Percentiles rank a stretch among this genome's conserved stretches.
Conservation (phyloP, 53 echinoderm and acorn worm genomes). For the Patiria pectinifera region DNA sequence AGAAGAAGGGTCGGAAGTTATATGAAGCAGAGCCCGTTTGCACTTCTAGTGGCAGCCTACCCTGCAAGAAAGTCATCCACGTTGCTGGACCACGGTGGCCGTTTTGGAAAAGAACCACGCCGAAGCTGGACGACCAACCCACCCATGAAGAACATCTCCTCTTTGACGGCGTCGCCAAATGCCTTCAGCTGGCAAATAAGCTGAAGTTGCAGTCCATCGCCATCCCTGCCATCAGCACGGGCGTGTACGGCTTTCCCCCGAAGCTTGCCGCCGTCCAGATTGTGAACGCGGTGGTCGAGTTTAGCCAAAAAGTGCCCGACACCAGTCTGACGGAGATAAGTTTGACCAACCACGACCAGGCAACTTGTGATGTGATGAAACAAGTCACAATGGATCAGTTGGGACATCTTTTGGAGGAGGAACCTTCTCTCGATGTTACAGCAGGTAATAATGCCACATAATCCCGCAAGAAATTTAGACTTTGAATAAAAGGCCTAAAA, state of each 20-base stretch:
- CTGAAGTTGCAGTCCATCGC: conserved; percentile 37
- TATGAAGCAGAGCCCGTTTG: conserved; percentile 39
- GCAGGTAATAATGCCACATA: not conserved
- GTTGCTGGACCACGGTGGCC: conserved; percentile 48
- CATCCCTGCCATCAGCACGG: conserved; percentile 67
- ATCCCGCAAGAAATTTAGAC: not conserved
- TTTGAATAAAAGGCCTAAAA: too few species aligned
- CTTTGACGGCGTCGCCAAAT: not conserved
- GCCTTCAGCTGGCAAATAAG: conserved; percentile 35
- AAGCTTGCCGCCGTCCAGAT: conserved; percentile 44
- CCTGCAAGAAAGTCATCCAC: conserved; percentile 64
- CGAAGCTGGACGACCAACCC: not conserved
- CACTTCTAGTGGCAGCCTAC: conserved; percentile 49
- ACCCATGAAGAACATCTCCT: conserved; percentile 46
- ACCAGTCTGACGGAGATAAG: conserved; percentile 36
- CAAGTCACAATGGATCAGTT: conserved; percentile 7
- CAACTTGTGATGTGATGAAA: conserved; percentile 20
- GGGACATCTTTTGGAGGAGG: not conserved
- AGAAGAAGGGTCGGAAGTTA: conserved; percentile 11
- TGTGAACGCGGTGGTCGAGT: conserved; percentile 53
- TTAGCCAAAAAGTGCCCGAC: not conserved
- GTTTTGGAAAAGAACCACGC: not conserved
- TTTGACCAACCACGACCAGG: conserved; percentile 51
- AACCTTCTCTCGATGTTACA: not conserved
- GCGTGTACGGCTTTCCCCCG: conserved; percentile 57